Conservation (phyloP, 2,888 invertebrate genomes). For the Acrobasis repandana region DNA sequence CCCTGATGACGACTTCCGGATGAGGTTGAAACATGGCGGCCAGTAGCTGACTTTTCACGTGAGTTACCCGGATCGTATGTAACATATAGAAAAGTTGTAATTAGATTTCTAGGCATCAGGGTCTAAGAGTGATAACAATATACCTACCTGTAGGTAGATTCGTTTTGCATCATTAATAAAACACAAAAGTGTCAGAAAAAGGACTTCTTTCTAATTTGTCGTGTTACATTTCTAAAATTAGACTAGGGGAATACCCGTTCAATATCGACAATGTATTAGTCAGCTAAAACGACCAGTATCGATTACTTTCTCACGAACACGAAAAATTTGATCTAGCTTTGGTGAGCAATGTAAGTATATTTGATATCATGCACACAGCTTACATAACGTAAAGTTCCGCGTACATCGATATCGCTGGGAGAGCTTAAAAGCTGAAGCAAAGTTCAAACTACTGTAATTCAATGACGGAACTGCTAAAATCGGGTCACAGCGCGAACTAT, state of each 20-base stretch:
- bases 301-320: neutral
- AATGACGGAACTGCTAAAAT: neutral
- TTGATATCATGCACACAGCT: neutral
- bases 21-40: too few species aligned
- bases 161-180: too few species aligned
- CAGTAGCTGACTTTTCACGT: too few species aligned
- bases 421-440: slow-evolving; percentile 2
- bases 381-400: neutral
- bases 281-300: neutral
- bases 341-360: neutral
- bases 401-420: neutral
- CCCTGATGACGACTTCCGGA: too few species aligned
- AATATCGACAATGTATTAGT: neutral
- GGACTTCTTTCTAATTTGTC: too few species aligned
- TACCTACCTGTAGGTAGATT: too few species aligned
- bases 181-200: too few species aligned
- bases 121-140: too few species aligned
- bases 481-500: neutral
- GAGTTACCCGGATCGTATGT: too few species aligned
- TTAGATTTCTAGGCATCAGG: too few species aligned
- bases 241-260: slow-evolving; percentile 24
- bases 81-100: too few species aligned
- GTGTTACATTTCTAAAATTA: too few species aligned
- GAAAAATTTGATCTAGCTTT: neutral
- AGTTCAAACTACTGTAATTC: slow-evolving; percentile 8